Base-by-base conservation (phyloP, 2,888 invertebrate genomes). In the Oegoconia quadripuncta region DNA sequence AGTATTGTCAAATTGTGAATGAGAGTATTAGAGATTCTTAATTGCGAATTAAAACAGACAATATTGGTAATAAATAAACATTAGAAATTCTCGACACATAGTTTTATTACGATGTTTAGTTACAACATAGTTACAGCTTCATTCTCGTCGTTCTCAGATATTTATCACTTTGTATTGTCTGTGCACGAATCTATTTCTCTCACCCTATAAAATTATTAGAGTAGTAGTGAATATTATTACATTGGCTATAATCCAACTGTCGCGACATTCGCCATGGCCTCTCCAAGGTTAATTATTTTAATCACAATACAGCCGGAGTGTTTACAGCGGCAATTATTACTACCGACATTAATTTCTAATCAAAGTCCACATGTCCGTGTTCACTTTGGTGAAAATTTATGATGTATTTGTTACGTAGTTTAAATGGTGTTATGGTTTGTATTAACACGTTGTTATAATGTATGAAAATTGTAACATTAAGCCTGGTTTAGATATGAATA, bases 251-350 rank as follows among this genome's bases (percentile, higher is more conserved):
- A 30, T 75, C 84, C 84, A 86, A 77, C 50, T 38, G 58, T 54
- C 60, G 70, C 70, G 82, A 81, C 81, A 79, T 67, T 73, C 72
- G 65, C 30, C 70, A 47, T 76, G 84, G 79, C 84, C 84, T 77
- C 77, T 43, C 47, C 59, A 69, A 78, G 80, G 84, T 74, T 78
- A 77, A 74, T 75, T 73, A 77, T 80, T 75, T 74, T 70, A 70
- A 74, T 77, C 68, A 64, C 61, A 66, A 59, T 59, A 59, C 14
- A 59, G n/a, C n/a, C n/a, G n/a, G n/a, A 64, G 55, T 47, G 45
- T 52, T 58, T 56, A 55, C 55, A 49, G 32, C 51, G 53, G 32
- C 22, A 32, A 31, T 22, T 5, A 31, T 31, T 31, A 32, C 22
- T 13, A 3, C 7, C 27, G 13, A 13, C 20, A 32, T 22, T 18